These are phyloP conservation scores for Sipha flava DNA, from an alignment of 1,140 invertebrate species.

Conservation along the genomic window DNA sequence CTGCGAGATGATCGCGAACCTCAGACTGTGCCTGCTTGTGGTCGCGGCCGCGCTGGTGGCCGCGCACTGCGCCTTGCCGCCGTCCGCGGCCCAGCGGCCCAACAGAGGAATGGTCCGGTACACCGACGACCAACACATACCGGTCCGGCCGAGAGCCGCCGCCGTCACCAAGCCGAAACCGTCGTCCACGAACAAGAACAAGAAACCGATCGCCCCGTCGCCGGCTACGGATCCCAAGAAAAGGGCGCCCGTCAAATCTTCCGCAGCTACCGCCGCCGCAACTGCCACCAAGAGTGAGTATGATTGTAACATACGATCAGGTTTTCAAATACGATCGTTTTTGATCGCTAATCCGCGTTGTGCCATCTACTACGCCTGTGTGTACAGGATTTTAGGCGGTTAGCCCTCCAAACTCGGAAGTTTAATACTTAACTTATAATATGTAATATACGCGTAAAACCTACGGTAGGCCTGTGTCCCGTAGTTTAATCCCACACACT, in stretches of 20 bases:
- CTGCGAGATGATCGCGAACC: neutral
- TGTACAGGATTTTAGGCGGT: no score
- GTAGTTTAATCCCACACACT: no score
- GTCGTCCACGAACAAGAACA: neutral
- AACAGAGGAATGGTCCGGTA: neutral
- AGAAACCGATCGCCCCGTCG: neutral
- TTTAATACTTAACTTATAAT: no score
- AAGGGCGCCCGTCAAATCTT: neutral
- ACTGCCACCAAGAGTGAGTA: neutral
- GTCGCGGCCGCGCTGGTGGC: neutral
- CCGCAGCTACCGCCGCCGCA: neutral
- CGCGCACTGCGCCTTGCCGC: neutral
- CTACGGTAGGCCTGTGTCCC: no score
- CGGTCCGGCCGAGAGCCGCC: neutral
- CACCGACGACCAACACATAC: neutral
- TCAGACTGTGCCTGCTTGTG: neutral
- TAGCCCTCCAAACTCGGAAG: no score
- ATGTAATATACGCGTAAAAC: no score
- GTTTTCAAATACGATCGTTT: no score
- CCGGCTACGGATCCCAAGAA: neutral
- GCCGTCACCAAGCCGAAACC: neutral
- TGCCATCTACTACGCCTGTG: no score
- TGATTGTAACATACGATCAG: neutral
- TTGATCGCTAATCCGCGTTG: no score
- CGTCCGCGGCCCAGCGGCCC: neutral